phyloP scores from a whole-genome alignment of 2,888 invertebrate species.

The Abscondita cerata region DNA sequence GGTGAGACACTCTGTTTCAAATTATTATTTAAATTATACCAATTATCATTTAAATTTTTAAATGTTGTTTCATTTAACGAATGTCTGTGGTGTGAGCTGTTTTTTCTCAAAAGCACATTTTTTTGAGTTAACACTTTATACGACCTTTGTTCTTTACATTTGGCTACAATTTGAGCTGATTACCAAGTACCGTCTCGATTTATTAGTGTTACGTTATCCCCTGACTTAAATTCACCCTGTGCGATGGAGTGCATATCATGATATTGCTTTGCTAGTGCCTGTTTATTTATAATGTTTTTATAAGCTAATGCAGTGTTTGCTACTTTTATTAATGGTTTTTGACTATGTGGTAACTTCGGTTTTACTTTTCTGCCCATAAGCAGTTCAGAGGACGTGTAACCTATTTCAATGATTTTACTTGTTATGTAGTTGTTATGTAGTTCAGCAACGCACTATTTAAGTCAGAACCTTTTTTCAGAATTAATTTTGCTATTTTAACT shows the following conservation, averaged over 20 bases:
- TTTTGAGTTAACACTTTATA: not conserved
- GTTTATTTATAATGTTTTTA: not conserved
- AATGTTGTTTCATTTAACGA: not conserved
- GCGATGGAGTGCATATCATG: not conserved
- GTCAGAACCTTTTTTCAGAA: conserved; percentile 32
- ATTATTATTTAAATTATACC: not conserved
- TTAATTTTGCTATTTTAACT: conserved; percentile 33
- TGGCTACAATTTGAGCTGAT: not conserved
- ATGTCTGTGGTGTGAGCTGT: not conserved
- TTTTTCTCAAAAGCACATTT: not conserved
- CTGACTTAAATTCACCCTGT: not conserved
- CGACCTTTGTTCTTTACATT: not conserved
- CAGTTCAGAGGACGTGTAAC: not conserved
- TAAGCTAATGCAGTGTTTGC: not conserved
- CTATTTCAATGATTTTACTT: not conserved
- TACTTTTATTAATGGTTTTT: not conserved
- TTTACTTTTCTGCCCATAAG: not conserved
- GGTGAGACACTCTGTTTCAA: not conserved
- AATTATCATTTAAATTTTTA: not conserved
- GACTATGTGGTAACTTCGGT: not conserved
- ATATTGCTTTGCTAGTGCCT: not conserved
- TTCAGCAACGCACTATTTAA: conserved; percentile 26
- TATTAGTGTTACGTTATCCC: not conserved
- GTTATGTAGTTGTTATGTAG: too few species aligned
- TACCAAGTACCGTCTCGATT: not conserved